Evolutionary conservation across 2,113 vertebrate species (phyloP).

Genomic region (Oreochromis aureus): DNA sequence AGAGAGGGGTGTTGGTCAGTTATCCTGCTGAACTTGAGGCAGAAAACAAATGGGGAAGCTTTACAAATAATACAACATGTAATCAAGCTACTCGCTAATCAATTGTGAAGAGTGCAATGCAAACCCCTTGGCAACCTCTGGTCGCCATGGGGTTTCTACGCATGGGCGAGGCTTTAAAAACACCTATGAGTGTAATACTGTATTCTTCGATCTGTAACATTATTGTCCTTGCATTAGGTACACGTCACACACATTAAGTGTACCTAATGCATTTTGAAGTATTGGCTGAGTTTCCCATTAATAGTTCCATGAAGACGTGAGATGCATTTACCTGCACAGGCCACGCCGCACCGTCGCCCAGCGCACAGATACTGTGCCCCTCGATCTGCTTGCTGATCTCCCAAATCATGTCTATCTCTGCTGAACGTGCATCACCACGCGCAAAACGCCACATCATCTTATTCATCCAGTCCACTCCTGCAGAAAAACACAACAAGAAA

Average conservation of each 20-base stretch:
- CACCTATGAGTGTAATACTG: not conserved
- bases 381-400: constrained; percentile 98
- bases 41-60: not conserved
- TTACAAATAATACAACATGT: not conserved
- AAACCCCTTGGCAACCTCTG: not conserved
- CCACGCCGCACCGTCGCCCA: constrained; percentile 93
- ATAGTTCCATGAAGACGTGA: not conserved
- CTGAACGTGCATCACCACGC: constrained; percentile 74
- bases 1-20: not conserved
- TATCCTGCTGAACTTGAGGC: not conserved
- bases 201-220: not conserved
- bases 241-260: not conserved
- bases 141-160: not conserved
- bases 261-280: not conserved
- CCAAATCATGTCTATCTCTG: constrained; percentile 95
- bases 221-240: not conserved
- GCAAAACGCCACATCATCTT: constrained; percentile 96
- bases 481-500: not conserved
- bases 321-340: constrained; percentile 84
- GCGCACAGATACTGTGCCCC: constrained; percentile 94
- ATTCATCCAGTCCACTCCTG: constrained; percentile 99
- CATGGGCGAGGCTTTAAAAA: not conserved
- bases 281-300: not conserved
- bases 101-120: not conserved
- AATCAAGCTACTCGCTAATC: not conserved